These are phyloP conservation scores for Cydia pomonella DNA, from an alignment of 1,140 invertebrate genomes.

Conservation along the genomic window DNA sequence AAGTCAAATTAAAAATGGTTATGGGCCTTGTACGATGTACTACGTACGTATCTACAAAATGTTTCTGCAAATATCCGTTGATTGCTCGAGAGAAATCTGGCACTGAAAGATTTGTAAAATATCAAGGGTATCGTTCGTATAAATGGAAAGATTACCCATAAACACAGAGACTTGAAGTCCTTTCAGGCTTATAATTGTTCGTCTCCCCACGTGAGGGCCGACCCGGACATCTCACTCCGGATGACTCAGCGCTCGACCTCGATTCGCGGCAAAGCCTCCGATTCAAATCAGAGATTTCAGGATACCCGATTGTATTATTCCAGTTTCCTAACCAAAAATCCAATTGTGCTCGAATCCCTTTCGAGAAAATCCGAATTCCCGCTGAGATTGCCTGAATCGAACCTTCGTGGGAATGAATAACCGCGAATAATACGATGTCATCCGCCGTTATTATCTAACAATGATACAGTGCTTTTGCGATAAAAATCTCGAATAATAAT, in stretches of 20 bases:
- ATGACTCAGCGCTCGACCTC: constrained; percentile 63
- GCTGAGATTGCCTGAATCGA: constrained; percentile 75
- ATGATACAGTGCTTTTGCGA: constrained; percentile 78
- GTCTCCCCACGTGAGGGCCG: not conserved
- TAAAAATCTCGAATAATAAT: constrained; percentile 77
- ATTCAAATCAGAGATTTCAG: constrained; percentile 80
- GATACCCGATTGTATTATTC: constrained; percentile 79
- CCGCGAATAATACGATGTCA: constrained; percentile 78
- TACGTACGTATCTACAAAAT: too few relatives aligned
- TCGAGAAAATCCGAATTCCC: constrained; percentile 73
- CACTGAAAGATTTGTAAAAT: too few relatives aligned
- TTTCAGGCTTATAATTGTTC: constrained; percentile 10
- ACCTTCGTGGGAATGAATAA: constrained; percentile 68
- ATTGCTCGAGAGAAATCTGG: too few relatives aligned
- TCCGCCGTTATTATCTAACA: constrained; percentile 79
- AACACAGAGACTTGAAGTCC: not conserved
- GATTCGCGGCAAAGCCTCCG: constrained; percentile 72
- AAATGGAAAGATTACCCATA: not conserved
- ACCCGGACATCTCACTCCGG: constrained; percentile 34
- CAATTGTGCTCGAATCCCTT: constrained; percentile 76
- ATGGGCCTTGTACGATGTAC: too few relatives aligned
- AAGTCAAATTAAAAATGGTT: too few relatives aligned
- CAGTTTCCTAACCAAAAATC: constrained; percentile 79
- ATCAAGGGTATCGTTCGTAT: not conserved
- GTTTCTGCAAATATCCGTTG: too few relatives aligned